Conservation (phyloP, 2,113 vertebrate species). For the Falcunculus frontatus region DNA sequence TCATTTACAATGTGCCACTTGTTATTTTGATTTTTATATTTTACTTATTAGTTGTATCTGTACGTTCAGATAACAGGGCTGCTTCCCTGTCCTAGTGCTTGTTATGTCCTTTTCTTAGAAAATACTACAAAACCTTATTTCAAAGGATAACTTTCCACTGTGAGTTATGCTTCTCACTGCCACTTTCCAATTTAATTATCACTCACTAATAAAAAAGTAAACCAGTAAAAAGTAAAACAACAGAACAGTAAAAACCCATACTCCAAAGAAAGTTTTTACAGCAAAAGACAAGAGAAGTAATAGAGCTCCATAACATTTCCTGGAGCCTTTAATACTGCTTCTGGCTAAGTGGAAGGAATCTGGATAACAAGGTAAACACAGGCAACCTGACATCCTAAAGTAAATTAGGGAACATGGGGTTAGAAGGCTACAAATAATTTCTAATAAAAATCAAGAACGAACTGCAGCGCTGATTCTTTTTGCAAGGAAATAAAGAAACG, state of each 20-base stretch:
- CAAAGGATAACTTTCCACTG: background rate
- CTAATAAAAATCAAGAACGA: background rate
- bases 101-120: background rate
- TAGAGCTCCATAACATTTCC: background rate
- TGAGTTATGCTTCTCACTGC: background rate
- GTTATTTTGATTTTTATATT: background rate
- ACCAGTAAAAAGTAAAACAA: background rate
- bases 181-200: background rate
- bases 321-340: background rate
- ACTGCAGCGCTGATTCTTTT: background rate
- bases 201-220: background rate
- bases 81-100: background rate
- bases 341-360: background rate
- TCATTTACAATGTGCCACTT: background rate
- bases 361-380: background rate
- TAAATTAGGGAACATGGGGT: background rate
- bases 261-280: background rate
- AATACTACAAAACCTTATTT: background rate
- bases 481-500: background rate
- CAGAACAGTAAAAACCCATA: background rate
- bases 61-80: background rate
- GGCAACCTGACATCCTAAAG: background rate
- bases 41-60: background rate
- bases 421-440: background rate
- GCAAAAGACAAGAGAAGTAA: background rate